Base-by-base conservation (phyloP, 2,113 vertebrate species). In the Bos taurus region DNA sequence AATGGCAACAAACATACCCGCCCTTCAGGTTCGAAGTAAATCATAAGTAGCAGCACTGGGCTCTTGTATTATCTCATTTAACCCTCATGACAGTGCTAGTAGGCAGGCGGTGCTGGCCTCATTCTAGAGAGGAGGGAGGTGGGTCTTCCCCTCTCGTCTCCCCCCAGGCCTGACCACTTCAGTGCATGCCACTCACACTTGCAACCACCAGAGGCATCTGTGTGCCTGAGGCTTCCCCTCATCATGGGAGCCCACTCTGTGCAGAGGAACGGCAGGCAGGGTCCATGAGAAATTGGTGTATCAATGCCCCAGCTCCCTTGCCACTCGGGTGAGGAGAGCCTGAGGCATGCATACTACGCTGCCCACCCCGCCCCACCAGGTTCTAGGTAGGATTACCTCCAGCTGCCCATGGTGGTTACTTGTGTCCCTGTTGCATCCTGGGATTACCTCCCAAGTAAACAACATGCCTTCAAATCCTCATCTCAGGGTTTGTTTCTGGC, bases 131-230 rank as follows among this genome's bases (percentile, higher is more conserved):
- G 25, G 14, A 88, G 26, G 71, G 64, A 88, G 36, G 28, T 46
- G 7, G 59, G 50, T 21, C 50, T 48, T 48, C 4, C 14, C 6
- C 23, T 81, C 57, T 85, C 50, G 0, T n/a, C 36, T 43, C 54
- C 40, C 60, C 2, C 7, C 3, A 67, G 16, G 78, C 8, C 36
- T 33, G 26, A 9, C 40, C 30, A 8, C n/a, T 26, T 88, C 28
- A 14, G 2, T 0, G 0, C 17, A 21, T 0, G 2, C 36, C 50
- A 19, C 23, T 21, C 17, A 25, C 8, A 17, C 36, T n/a, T 84
- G 23, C n/a, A 46, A 3, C 7, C 10, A 13, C 52, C 25, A 25
- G 52, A 33, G 3, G 3, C 13, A 43, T 25, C 16, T 56, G 8
- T 17, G 8, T 46, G n/a, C 12, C 46, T 4, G 16, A 10, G 30